Evolutionary conservation across 2,888 invertebrate genomes (phyloP), one percentile per base, ranked within the genome.

Genomic region (Ectemnius cavifrons): DNA sequence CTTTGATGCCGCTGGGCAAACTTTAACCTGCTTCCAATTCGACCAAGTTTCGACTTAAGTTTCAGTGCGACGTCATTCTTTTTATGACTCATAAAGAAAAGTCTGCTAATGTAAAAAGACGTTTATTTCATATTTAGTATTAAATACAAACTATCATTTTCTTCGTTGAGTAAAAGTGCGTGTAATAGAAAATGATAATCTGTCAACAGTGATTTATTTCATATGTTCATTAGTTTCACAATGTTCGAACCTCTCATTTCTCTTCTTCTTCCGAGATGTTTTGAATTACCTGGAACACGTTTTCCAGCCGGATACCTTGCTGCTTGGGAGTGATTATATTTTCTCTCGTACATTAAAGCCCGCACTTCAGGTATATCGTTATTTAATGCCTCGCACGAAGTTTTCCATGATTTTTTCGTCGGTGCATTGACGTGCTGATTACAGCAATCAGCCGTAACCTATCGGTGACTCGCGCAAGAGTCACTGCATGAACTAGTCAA

Each of bases 361-460:
- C 76, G 76, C 80, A 81, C 80, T 83, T 83, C 8, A 83, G 73
- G 72, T 75, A 77, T 83, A 76, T 83, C 83, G 83, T 83, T 83
- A 83, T 71, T 83, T 77, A 80, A 83, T 78, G 73, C 74, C 79
- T 73, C 71, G 80, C 70, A 71, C 75, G 61, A 69, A 70, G 64
- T 69, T 71, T 79, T 78, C 73, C 68, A 67, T 46, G 11, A 73
- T 49, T 72, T 79, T 73, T 64, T 65, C 67, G 52, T 37, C 75
- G 67, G 59, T 67, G 70, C 79, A 78, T 81, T 76, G 77, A 74
- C 81, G 75, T 80, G 79, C 78, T 77, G 80, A 83, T 83, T 83
- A 83, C 83, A 73, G 83, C 83, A 83, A 83, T 83, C 83, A 83
- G 71, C 69, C 71, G 73, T 83, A 78, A 83, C 77, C 80, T 83